Conservation (phyloP, 2,888 invertebrate species). For the Hetaerina titia region DNA sequence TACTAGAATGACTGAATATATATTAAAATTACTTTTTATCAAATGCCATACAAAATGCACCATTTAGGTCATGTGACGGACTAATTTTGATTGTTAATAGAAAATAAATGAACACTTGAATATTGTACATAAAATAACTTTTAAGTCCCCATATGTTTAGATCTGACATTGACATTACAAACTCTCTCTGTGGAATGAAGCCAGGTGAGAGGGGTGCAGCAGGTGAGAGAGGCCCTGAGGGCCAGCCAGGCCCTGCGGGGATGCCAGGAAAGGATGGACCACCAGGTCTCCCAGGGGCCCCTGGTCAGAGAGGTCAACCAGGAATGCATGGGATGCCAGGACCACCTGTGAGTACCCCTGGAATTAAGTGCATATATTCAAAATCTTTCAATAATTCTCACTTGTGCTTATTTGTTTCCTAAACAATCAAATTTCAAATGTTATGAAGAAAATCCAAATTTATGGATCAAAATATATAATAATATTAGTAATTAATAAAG, state of each 20-base stretch:
- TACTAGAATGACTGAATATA: too few species aligned
- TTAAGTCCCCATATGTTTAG: background rate
- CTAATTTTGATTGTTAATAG: too few species aligned
- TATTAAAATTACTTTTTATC: too few species aligned
- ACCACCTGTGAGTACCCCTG: constrained; percentile 77
- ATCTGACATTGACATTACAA: background rate
- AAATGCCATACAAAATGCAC: too few species aligned
- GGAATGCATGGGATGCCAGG: constrained; percentile 83
- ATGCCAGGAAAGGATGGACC: constrained; percentile 80
- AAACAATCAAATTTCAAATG: background rate
- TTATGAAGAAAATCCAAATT: background rate
- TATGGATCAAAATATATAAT: too few species aligned
- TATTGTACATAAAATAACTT: too few species aligned
- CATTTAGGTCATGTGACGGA: too few species aligned
- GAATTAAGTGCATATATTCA: too few species aligned
- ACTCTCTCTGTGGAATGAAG: constrained; percentile 73
- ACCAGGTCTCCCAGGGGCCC: constrained; percentile 80
- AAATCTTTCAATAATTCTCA: background rate
- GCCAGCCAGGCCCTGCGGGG: constrained; percentile 80
- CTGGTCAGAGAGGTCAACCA: constrained; percentile 81
- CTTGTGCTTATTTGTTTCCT: background rate
- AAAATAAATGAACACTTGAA: too few species aligned
- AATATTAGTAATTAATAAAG: too few species aligned
- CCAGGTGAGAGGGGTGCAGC: constrained; percentile 81
- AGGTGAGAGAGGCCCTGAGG: constrained; percentile 81